phyloP scores from a whole-genome alignment of 2,113 vertebrate species.

The Platichthys flesus region DNA sequence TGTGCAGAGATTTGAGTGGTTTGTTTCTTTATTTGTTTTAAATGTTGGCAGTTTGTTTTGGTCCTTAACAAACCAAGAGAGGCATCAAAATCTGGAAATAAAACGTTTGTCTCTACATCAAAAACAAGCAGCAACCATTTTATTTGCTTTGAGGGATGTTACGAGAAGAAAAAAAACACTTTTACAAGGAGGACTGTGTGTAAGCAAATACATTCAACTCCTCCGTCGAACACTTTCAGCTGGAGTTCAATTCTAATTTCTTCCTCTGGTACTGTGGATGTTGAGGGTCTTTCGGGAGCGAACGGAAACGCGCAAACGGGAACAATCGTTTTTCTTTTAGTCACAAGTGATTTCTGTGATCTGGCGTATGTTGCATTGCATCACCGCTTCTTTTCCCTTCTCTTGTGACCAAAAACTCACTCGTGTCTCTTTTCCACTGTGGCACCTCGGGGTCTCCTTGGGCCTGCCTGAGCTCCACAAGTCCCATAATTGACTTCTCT shows the following conservation, averaged over 20 bases:
- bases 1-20: too few relatives aligned
- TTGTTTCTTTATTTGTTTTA: too few relatives aligned
- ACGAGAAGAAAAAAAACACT: background rate
- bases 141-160: too few relatives aligned
- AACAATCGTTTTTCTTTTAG: constrained; percentile 61
- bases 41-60: too few relatives aligned
- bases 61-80: too few relatives aligned
- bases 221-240: background rate
- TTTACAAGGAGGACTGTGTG: background rate
- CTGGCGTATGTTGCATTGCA: constrained; percentile 32
- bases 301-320: constrained; percentile 21
- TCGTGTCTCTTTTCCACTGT: constrained; percentile 16
- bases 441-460: constrained; percentile 54
- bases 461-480: constrained; percentile 39
- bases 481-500: constrained; percentile 71
- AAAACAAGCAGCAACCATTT: too few relatives aligned
- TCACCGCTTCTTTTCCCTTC: constrained; percentile 38
- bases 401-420: constrained; percentile 35
- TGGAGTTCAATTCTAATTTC: constrained; percentile 13
- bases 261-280: constrained; percentile 14
- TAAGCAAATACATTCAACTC: too few relatives aligned
- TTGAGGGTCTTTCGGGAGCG: constrained; percentile 24
- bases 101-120: too few relatives aligned
- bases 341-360: constrained; percentile 59
- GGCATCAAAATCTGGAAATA: too few relatives aligned